Evolutionary conservation across 2,113 vertebrate species (phyloP), one percentile per base, ranked within the genome.

Genomic region (Aphyosemion australe): DNA sequence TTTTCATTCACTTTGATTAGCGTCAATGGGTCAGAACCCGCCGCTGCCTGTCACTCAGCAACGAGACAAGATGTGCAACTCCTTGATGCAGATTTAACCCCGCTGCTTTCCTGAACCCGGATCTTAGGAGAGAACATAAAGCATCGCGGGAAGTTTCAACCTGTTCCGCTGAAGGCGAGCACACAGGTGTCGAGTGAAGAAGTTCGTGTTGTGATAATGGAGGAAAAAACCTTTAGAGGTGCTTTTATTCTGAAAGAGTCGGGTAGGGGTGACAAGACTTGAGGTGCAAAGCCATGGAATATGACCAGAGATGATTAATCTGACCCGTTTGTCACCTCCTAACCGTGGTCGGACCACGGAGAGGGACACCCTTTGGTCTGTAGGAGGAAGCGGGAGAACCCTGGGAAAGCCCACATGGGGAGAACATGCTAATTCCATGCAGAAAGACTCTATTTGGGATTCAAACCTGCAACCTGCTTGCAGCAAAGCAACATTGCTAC

Each of bases 1-100:
- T 61, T 14, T 51, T 65, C 54, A 78, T 76, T 79, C 78, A 68
- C 85, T 87, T 90, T 90, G 87, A 90, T 85, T 89, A 42, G 48
- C 47, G 79, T 74, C 74, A 62, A 3, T 19, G 5, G 80, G 85
- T 82, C 59, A 20, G 9, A 74, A 74, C 69, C 66, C 42, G 43
- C 72, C 61, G 34, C 65, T 64, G 84, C 71, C 18, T 80, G 86
- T 75, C 79, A 65, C 59, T 50, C 66, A 12, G 45, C 31, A 55
- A 50, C 11, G 31, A 12, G 18, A 49, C 19, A 48, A 48, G 12
- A 45, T 12, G 19, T 0, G 69, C 2, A 61, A 47, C 62, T 72
- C 56, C 67, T 65, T 68, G 68, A 77, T 51, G 50, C 8, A n/a
- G 69, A 49, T 32, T 64, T 64, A 66, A 76, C 83, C 78, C 56